Evolutionary conservation across 1,140 invertebrate genomes (phyloP).

Genomic region (Anthonomus grandis): DNA sequence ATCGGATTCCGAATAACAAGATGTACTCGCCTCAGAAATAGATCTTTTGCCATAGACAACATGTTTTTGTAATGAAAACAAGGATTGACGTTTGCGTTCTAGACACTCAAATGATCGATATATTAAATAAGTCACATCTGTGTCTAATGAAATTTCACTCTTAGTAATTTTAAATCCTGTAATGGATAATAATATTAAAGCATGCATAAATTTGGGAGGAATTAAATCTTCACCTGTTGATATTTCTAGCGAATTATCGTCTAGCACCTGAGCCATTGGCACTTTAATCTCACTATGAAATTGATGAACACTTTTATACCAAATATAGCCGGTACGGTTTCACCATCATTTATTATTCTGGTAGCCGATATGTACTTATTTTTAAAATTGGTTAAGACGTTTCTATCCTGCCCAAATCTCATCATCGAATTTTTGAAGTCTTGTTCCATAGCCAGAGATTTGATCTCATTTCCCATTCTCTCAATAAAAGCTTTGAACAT

Average conservation of each 20-base stretch:
- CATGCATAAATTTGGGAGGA: neutral
- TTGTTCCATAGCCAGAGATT: neutral
- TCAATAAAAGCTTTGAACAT: neutral
- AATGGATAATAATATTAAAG: neutral
- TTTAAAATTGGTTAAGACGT: neutral
- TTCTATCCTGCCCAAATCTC: neutral
- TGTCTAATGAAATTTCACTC: neutral
- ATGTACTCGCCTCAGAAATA: neutral
- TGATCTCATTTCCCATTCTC: neutral
- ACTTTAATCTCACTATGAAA: neutral
- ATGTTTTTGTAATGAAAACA: neutral
- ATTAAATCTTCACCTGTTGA: neutral
- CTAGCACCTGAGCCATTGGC: too few relatives aligned
- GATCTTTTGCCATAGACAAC: neutral
- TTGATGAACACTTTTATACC: neutral
- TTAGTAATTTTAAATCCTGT: neutral
- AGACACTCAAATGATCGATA: neutral
- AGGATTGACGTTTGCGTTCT: neutral
- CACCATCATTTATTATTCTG: neutral
- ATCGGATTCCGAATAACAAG: neutral
- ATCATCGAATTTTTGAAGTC: neutral
- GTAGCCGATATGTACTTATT: neutral
- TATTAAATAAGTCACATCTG: neutral
- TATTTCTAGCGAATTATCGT: neutral
- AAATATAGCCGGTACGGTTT: neutral